Conservation (phyloP, 2,888 invertebrate genomes). For the Aproaerema taeniolella region DNA sequence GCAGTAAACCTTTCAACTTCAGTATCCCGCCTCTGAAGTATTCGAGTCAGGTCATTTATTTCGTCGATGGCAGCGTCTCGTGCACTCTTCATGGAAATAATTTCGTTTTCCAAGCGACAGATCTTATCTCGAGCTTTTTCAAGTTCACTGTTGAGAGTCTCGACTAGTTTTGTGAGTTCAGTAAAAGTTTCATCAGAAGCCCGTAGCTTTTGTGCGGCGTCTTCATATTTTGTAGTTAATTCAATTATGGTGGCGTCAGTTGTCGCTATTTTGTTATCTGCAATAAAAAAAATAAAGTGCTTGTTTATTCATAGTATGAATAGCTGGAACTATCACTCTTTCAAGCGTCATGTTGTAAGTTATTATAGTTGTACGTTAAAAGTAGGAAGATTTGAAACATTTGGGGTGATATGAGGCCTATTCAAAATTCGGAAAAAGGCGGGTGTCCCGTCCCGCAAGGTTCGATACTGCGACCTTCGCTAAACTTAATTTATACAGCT, state of each 20-base stretch:
- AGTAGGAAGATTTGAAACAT: no score
- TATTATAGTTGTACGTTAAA: no score
- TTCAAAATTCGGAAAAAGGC: no score
- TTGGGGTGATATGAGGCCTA: no score
- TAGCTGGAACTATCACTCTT: no score
- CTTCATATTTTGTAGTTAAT: conserved; percentile 79
- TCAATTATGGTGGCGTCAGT: conserved; percentile 75
- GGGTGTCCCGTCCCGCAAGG: no score
- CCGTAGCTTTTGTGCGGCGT: conserved; percentile 78
- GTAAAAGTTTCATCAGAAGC: conserved; percentile 78
- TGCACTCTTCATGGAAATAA: conserved; percentile 81
- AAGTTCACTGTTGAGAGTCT: conserved; percentile 79
- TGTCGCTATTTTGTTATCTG: conserved; percentile 77
- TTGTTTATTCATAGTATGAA: no score
- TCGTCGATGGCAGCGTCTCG: conserved; percentile 85
- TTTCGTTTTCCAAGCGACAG: conserved; percentile 80
- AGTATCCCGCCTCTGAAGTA: conserved; percentile 82
- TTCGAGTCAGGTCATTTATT: conserved; percentile 83
- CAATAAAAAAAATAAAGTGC: conserved; percentile 30
- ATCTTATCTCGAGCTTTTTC: conserved; percentile 80
- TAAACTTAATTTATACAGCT: no score
- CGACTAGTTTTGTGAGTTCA: conserved; percentile 81
- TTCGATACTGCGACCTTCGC: no score
- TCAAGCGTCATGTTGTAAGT: no score
- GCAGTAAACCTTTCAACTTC: conserved; percentile 85